Conservation (phyloP, 1,140 invertebrate genomes). For the Orchesella cincta region DNA sequence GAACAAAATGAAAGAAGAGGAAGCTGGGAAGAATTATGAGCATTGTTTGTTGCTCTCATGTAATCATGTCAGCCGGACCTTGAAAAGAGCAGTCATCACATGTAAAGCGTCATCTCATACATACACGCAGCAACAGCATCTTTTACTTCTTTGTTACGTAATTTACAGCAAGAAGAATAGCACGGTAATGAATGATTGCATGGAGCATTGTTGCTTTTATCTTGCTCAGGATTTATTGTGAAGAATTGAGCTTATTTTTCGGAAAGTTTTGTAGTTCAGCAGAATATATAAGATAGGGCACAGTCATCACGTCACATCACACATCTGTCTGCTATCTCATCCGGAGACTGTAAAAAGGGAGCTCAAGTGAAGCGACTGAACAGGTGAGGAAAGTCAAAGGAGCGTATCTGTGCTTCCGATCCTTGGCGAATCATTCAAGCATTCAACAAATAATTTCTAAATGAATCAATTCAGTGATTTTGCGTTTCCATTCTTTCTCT, state of each 20-base stretch:
- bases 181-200: slow-evolving; percentile 9
- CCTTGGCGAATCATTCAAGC: slow-evolving; percentile 8
- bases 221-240: neutral
- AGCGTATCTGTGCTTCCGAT: slow-evolving; percentile 7
- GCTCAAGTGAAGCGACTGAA: neutral
- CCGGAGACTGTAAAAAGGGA: slow-evolving; percentile 3
- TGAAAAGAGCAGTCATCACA: neutral
- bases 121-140: neutral
- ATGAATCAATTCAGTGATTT: neutral
- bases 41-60: neutral
- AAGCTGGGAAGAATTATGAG: neutral
- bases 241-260: no score
- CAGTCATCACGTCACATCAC: slow-evolving; percentile 21
- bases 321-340: slow-evolving; percentile 12
- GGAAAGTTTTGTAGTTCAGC: neutral
- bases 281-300: slow-evolving; percentile 1
- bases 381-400: slow-evolving; percentile 19
- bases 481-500: neutral
- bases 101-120: no score
- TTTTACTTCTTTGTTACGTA: slow-evolving; percentile 2
- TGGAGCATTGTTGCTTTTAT: neutral
- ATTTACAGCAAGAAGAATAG: neutral
- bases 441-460: neutral
- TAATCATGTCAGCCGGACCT: neutral
- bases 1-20: neutral